Percentiles rank a stretch among this genome's conserved stretches.
Evolutionary conservation across 2,888 invertebrate species (phyloP).

Genomic region (Latrodectus elegans): DNA sequence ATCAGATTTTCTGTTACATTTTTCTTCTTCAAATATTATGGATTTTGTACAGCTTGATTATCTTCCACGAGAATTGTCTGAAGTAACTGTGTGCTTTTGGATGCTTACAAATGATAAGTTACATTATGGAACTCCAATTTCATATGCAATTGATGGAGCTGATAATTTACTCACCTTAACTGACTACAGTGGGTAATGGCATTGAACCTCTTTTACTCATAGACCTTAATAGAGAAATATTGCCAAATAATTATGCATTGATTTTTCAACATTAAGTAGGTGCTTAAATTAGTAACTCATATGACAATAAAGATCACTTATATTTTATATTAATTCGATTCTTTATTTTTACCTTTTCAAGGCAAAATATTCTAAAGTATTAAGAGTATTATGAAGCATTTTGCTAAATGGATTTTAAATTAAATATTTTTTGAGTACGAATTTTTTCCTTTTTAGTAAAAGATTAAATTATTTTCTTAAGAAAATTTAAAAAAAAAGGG

Average conservation of each 20-base stretch:
- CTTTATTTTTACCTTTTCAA: too few species aligned
- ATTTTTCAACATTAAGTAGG: too few species aligned
- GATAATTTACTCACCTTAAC: slow-evolving; percentile 82
- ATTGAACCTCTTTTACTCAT: slow-evolving; percentile 6
- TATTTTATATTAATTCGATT: too few species aligned
- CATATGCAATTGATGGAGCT: slow-evolving; percentile 79
- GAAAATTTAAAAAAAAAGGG: too few species aligned
- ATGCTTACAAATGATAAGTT: slow-evolving; percentile 79
- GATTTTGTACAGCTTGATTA: slow-evolving; percentile 79
- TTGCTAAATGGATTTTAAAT: too few species aligned
- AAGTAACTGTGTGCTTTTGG: slow-evolving; percentile 81
- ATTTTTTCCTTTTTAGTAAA: too few species aligned
- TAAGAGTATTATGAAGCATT: too few species aligned
- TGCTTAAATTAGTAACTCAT: neutral
- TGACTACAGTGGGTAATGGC: slow-evolving; percentile 81
- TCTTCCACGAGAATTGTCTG: slow-evolving; percentile 76
- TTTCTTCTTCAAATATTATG: slow-evolving; percentile 79
- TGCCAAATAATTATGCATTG: too few species aligned
- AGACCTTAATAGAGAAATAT: neutral
- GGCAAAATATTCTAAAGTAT: too few species aligned
- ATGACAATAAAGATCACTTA: neutral
- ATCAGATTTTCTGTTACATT: slow-evolving; percentile 79
- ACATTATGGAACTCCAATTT: slow-evolving; percentile 83
- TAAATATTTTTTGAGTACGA: too few species aligned
- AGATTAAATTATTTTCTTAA: too few species aligned